Percentiles rank a stretch among this genome's conserved stretches.
Evolutionary conservation across 2,797 vertebrate species (phyloP).

Genomic region (Vipera latastei): DNA sequence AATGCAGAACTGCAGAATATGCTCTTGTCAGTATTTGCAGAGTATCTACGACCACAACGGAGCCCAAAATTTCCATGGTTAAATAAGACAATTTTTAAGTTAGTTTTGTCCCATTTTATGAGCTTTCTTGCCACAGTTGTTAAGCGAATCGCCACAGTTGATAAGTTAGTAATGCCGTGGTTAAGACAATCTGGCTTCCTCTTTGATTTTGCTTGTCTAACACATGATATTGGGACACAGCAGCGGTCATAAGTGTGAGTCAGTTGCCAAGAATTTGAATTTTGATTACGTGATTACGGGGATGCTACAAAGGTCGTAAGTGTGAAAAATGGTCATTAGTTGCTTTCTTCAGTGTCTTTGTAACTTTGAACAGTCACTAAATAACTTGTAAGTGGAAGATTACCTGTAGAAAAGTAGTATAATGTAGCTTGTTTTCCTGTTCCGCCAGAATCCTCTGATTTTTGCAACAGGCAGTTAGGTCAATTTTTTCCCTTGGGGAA

Average conservation of each 20-base stretch:
- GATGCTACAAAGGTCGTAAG: background rate
- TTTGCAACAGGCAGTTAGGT: constrained; percentile 25
- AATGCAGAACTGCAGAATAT: constrained; percentile 5
- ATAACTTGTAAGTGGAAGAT: background rate
- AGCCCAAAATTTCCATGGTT: background rate
- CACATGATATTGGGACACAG: background rate
- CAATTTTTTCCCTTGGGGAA: constrained; percentile 27
- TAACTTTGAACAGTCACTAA: background rate
- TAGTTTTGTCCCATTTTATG: background rate
- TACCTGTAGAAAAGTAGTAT: background rate
- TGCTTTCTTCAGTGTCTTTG: background rate
- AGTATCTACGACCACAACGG: background rate
- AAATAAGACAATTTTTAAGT: background rate
- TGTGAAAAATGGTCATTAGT: background rate
- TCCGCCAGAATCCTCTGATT: constrained; percentile 24
- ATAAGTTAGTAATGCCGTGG: background rate
- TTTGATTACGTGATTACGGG: background rate
- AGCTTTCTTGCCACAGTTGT: background rate
- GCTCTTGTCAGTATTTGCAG: background rate
- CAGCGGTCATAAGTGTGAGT: background rate
- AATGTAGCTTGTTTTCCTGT: constrained; percentile 38
- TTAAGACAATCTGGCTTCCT: background rate
- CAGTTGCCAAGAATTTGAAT: background rate
- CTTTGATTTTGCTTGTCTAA: background rate
- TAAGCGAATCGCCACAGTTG: background rate